phyloP scores from a whole-genome alignment of 2,797 vertebrate genomes.

The Hylomyscus alleni region DNA sequence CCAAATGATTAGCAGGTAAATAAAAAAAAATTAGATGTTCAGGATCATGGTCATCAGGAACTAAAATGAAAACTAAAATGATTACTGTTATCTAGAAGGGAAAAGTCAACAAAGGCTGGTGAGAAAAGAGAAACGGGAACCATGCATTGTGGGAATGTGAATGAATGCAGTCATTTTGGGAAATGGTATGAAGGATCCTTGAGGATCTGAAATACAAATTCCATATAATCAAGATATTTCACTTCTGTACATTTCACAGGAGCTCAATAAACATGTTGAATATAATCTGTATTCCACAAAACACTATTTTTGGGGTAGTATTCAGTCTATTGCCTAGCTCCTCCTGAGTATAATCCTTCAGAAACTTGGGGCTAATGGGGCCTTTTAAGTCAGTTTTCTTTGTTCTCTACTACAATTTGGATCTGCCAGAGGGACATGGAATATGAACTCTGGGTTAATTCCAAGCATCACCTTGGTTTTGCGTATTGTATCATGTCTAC shows the following conservation, averaged over 20 bases:
- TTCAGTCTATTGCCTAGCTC: background rate
- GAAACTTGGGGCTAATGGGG: background rate
- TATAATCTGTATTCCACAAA: too few species aligned
- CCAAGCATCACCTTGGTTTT: background rate
- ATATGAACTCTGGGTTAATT: background rate
- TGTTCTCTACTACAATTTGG: background rate
- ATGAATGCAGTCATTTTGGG: background rate
- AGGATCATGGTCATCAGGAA: background rate
- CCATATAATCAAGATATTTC: background rate
- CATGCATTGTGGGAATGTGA: background rate
- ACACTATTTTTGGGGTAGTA: background rate
- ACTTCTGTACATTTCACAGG: background rate
- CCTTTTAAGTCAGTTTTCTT: conserved; percentile 12
- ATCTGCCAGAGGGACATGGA: background rate
- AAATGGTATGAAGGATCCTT: background rate
- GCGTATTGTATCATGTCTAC: background rate
- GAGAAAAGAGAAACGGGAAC: background rate
- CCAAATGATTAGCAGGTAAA: background rate
- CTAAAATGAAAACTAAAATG: background rate
- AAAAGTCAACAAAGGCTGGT: background rate
- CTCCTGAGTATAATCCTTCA: background rate
- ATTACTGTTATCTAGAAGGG: background rate
- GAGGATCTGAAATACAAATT: background rate
- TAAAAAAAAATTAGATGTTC: background rate
- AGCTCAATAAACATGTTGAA: background rate